Percentiles rank a stretch among this genome's conserved stretches.
Conservation (phyloP, 2,888 invertebrate species). For the Spodoptera picta region DNA sequence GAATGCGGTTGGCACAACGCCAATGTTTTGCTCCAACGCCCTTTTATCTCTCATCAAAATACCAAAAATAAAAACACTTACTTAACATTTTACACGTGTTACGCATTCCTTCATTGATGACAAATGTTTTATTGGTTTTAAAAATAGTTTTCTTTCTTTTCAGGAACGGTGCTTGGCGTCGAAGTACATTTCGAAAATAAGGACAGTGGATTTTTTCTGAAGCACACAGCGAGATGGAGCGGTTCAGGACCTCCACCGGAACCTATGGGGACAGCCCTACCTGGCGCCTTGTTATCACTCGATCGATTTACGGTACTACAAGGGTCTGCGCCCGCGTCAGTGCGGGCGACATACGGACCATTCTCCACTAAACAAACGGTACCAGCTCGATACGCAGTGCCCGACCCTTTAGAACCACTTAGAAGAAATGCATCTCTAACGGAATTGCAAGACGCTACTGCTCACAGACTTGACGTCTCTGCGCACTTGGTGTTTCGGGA, state of each 20-base stretch:
- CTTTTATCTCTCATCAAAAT: conserved; percentile 78
- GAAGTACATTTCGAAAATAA: conserved; percentile 97
- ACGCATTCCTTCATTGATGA: conserved; percentile 61
- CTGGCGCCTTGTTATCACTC: conserved; percentile 93
- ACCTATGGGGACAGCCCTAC: conserved; percentile 83
- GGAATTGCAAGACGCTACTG: conserved; percentile 90
- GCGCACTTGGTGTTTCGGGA: conserved; percentile 97
- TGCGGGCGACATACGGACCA: conserved; percentile 97
- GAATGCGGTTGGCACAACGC: conserved; percentile 77
- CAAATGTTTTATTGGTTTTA: conserved; percentile 60
- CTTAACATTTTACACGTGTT: conserved; percentile 75
- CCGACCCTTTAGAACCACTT: conserved; percentile 93
- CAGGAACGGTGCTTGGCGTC: conserved; percentile 92
- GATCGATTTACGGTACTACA: conserved; percentile 97
- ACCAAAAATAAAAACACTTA: conserved; percentile 76
- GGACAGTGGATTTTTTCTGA: conserved; percentile 96
- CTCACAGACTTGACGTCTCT: conserved; percentile 95
- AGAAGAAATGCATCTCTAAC: conserved; percentile 88
- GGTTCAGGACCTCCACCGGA: conserved; percentile 85
- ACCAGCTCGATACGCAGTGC: conserved; percentile 95
- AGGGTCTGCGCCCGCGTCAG: conserved; percentile 96
- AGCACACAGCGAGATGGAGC: conserved; percentile 93
- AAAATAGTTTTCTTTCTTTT: conserved; percentile 74
- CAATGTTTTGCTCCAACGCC: conserved; percentile 75
- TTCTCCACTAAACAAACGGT: conserved; percentile 98